Conservation (phyloP, 2,113 vertebrate species). For the Condylura cristata region DNA sequence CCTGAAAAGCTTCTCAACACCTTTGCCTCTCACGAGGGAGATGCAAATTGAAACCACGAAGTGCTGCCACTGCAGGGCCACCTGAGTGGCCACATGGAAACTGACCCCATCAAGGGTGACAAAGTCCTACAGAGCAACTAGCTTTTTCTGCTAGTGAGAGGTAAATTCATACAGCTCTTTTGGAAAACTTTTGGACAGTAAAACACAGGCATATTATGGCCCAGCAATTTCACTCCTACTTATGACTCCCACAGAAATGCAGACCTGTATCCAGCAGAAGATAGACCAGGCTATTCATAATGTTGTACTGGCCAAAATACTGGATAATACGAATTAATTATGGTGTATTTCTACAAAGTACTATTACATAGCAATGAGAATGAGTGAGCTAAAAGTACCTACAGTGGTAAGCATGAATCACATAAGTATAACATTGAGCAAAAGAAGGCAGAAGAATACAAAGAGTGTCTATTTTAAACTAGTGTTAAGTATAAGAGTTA, state of each 20-base stretch:
- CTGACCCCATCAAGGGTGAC: not conserved
- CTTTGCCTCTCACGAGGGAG: too few relatives aligned
- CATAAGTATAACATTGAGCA: not conserved
- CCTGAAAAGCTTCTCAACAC: not conserved
- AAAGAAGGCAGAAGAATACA: not conserved
- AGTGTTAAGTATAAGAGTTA: not conserved
- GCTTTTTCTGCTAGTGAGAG: not conserved
- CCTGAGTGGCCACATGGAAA: not conserved
- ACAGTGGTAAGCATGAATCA: not conserved
- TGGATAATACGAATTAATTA: not conserved
- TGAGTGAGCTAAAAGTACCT: not conserved
- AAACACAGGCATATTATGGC: too few relatives aligned
- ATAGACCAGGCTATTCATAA: not conserved
- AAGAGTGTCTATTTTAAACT: not conserved
- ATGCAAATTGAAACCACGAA: not conserved
- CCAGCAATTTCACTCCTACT: not conserved
- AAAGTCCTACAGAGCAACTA: not conserved
- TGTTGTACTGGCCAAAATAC: not conserved
- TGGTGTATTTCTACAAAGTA: not conserved
- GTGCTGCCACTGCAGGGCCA: not conserved
- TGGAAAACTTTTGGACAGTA: not conserved
- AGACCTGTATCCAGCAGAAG: not conserved
- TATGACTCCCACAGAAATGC: not conserved
- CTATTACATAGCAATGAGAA: not conserved
- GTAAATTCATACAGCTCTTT: not conserved